A percentile compares a stretch with the other conserved stretches of the same genome.
Evolutionary conservation across 2,113 vertebrate species (phyloP).

Genomic region (Apodemus speciosus): DNA sequence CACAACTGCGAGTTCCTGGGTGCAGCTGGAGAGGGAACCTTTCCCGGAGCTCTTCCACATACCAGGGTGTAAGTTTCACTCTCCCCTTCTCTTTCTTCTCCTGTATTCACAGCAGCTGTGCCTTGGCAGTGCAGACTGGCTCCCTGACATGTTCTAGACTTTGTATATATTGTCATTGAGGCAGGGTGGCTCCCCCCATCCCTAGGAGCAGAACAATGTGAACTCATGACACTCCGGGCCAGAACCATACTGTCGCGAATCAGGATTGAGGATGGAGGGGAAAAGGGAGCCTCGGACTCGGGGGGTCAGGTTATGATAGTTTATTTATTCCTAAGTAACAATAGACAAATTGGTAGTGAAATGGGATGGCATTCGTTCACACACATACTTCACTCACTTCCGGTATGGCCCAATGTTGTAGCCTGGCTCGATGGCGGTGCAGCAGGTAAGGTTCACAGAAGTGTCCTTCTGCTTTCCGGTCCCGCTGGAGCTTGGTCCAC

Average conservation of each 20-base stretch:
- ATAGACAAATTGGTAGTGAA: too few relatives aligned
- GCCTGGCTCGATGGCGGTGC: too few relatives aligned
- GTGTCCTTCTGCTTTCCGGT: too few relatives aligned
- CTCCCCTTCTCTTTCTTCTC: constrained; percentile 9
- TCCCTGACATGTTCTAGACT: background rate
- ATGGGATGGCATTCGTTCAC: too few relatives aligned
- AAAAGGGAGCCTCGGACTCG: too few relatives aligned
- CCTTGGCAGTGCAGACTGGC: background rate
- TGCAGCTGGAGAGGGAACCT: constrained; percentile 26
- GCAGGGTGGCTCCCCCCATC: background rate
- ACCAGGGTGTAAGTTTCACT: constrained; percentile 16
- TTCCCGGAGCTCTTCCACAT: constrained; percentile 48
- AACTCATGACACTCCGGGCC: background rate
- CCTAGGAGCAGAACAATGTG: background rate
- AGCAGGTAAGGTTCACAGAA: too few relatives aligned
- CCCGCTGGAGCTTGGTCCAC: too few relatives aligned
- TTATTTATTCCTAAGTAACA: too few relatives aligned
- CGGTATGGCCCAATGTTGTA: too few relatives aligned
- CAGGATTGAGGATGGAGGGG: too few relatives aligned
- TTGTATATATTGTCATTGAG: background rate
- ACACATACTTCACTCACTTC: too few relatives aligned
- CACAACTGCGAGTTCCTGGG: background rate
- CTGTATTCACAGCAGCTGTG: background rate
- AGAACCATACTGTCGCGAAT: background rate
- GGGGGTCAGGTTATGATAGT: too few relatives aligned